Base-by-base conservation (phyloP, 2,888 invertebrate genomes). In the Dastarcus helophoroides region DNA sequence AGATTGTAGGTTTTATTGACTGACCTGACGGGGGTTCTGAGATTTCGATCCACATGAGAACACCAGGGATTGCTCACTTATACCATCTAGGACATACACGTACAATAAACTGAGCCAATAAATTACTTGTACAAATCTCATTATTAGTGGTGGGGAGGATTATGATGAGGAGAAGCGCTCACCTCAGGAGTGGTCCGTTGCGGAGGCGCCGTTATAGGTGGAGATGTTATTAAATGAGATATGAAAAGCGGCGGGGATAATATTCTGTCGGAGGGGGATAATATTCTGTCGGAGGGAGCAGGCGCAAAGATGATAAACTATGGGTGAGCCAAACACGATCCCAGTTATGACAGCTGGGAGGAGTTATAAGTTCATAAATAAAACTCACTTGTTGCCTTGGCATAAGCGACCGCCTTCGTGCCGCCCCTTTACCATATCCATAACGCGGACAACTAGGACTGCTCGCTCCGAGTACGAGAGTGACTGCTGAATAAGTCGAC, bases 321-420 rank as follows among this genome's bases (percentile, higher is more conserved):
- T 48, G 40, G 41, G 48, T 63, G 66, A 66, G 68, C 72, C 72
- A 73, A 70, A 71, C 69, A 69, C 67, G 65, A 66, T 63, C 58
- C 58, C 68, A 68, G 71, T 74, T 75, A 75, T 74, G 73, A 74
- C 73, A 73, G 69, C 67, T 57, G 70, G 74, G 73, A 71, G 73
- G 72, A 58, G 69, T 67, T 68, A 62, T 61, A 63, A 63, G 63
- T 69, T 74, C 73, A 73, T 73, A 73, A 73, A 73, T 73, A 73
- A 71, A 71, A 71, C 71, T 68, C 71, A 72, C 72, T 71, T 72
- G 71, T 65, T 65, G 63, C 66, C 50, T 60, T 61, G 55, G 62
- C 63, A 64, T 71, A 66, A 70, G 71, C 70, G 35, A 31, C 32
- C 29, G 38, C 35, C 32, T 34, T 31, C 40, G 44, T 41, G 44